A percentile compares a stretch with the other conserved stretches of the same genome.
Conservation (phyloP, 2,797 vertebrate genomes). For the Botia kubotai region DNA sequence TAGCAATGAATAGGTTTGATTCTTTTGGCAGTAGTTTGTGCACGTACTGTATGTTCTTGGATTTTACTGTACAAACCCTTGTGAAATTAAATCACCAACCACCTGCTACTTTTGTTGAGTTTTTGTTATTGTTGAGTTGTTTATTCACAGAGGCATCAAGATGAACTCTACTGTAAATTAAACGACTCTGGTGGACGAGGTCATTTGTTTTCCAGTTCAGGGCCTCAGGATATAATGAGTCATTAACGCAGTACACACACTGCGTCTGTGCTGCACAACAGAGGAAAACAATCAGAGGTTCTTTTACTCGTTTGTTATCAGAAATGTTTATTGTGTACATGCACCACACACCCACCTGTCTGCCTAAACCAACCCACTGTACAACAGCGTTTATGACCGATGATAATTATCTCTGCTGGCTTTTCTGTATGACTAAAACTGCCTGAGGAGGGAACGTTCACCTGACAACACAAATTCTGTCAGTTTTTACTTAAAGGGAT, state of each 20-base stretch:
- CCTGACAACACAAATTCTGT: no score
- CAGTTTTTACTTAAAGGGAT: no score
- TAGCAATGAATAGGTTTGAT: no score
- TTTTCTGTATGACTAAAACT: not conserved
- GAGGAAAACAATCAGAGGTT: not conserved
- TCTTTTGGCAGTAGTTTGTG: not conserved
- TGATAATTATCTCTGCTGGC: not conserved
- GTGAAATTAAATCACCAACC: conserved; percentile 24
- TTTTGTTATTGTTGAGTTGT: conserved; percentile 27
- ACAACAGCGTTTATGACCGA: not conserved
- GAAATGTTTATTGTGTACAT: not conserved
- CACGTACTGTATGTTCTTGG: not conserved
- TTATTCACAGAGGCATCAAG: conserved; percentile 20
- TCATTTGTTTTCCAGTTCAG: conserved; percentile 23
- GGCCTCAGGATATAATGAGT: conserved; percentile 31
- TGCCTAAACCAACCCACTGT: not conserved
- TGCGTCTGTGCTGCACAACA: not conserved
- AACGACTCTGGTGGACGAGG: conserved; percentile 1
- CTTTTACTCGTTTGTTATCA: conserved; percentile 10
- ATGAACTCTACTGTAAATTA: conserved; percentile 10
- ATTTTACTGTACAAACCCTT: conserved; percentile 9
- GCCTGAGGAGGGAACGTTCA: no score
- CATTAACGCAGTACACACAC: conserved; percentile 1
- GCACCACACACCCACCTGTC: not conserved
- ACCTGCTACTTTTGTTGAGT: conserved; percentile 11